These are phyloP conservation scores for Ophion costatus DNA, from an alignment of 2,888 invertebrate species.

Conservation along the genomic window DNA sequence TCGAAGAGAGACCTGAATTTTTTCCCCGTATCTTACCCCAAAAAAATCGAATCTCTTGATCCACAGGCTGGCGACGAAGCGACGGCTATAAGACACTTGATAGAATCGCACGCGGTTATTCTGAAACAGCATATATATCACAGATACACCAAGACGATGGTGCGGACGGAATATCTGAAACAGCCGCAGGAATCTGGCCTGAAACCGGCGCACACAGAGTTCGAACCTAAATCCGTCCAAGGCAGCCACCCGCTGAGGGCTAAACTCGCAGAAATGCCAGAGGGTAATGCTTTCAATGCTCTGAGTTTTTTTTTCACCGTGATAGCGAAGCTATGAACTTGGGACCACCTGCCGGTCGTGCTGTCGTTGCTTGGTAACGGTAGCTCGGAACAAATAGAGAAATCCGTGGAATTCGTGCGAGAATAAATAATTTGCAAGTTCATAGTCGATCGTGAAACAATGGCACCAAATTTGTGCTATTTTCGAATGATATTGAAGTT, in stretches of 20 bases:
- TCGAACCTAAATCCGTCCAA: conserved; percentile 62
- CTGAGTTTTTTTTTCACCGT: neutral
- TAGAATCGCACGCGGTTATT: conserved; percentile 78
- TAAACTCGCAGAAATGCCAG: conserved; percentile 75
- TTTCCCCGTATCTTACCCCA: neutral
- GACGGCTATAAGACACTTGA: conserved; percentile 76
- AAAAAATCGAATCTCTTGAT: neutral
- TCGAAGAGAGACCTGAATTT: neutral
- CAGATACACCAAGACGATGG: conserved; percentile 74
- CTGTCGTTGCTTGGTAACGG: too few species aligned
- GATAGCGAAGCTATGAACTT: too few species aligned
- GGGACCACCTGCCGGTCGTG: too few species aligned
- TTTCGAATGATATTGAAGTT: too few species aligned
- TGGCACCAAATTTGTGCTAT: too few species aligned
- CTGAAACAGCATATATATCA: conserved; percentile 77
- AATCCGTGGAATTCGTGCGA: too few species aligned
- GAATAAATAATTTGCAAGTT: too few species aligned
- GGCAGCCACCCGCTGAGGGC: conserved; percentile 67
- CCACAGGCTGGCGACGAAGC: conserved; percentile 73
- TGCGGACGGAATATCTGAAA: conserved; percentile 67
- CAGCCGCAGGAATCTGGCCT: conserved; percentile 71
- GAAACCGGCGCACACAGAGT: conserved; percentile 71
- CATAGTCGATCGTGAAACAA: too few species aligned
- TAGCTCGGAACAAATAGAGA: too few species aligned
- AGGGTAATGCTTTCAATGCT: conserved; percentile 71